Conservation (phyloP, 2,888 invertebrate species). For the Tupiocoris notatus region DNA sequence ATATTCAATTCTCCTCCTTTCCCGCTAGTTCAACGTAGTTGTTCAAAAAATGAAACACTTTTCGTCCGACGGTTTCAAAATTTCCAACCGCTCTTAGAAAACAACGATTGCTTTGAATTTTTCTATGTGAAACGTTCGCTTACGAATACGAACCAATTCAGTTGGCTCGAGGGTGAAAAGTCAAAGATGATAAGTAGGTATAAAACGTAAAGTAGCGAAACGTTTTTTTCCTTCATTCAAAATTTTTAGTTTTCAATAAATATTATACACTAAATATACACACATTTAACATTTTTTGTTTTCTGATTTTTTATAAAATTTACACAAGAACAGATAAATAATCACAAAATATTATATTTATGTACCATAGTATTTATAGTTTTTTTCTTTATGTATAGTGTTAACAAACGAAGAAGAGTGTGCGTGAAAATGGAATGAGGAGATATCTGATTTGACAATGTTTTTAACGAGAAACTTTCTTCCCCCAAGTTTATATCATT, state of each 20-base stretch:
- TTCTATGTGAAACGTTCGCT: too few species aligned
- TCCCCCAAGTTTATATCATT: constrained; percentile 1
- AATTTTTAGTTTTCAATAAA: constrained; percentile 37
- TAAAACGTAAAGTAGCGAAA: too few species aligned
- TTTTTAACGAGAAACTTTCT: constrained; percentile 13
- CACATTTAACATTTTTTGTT: constrained; percentile 44
- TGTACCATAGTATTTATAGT: constrained; percentile 33
- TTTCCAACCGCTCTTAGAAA: too few species aligned
- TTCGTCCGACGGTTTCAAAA: too few species aligned
- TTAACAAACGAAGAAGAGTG: constrained; percentile 41
- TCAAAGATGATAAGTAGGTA: too few species aligned
- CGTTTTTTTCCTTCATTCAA: neutral
- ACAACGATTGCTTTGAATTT: too few species aligned
- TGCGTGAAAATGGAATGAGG: constrained; percentile 43
- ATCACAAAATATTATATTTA: constrained; percentile 43
- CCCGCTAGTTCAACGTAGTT: too few species aligned
- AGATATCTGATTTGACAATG: constrained; percentile 38
- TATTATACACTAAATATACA: constrained; percentile 46
- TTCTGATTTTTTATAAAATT: constrained; percentile 47
- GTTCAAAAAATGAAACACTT: too few species aligned
- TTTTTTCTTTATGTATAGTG: constrained; percentile 33
- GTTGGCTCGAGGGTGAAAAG: too few species aligned
- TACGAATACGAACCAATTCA: too few species aligned
- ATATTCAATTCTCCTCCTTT: too few species aligned
- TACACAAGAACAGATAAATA: constrained; percentile 46